These are phyloP conservation scores for Alectura lathami DNA, from an alignment of 2,113 vertebrate genomes.

Conservation along the genomic window DNA sequence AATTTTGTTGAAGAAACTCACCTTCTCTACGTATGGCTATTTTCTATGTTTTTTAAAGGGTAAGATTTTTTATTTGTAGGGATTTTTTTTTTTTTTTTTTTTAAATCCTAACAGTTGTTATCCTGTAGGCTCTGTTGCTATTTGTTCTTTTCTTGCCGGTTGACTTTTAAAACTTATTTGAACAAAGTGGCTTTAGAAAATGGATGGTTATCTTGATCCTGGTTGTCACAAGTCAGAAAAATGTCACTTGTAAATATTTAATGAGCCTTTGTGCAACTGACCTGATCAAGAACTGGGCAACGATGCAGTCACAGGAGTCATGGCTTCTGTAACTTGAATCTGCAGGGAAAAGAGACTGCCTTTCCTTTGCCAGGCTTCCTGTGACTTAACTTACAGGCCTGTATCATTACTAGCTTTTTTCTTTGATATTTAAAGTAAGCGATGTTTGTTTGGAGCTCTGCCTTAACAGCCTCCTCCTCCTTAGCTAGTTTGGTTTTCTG, in stretches of 20 bases:
- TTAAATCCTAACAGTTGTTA: not conserved
- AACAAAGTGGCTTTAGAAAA: not conserved
- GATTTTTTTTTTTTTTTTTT: no score
- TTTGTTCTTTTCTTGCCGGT: slow-evolving; percentile 9
- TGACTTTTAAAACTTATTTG: slow-evolving; percentile 25
- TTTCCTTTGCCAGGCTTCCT: not conserved
- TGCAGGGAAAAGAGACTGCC: not conserved
- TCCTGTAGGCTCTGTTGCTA: not conserved
- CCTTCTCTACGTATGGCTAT: not conserved
- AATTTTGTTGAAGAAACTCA: not conserved
- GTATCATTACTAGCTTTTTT: not conserved
- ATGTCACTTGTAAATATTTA: slow-evolving; percentile 65
- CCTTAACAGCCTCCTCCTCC: not conserved
- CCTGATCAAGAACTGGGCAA: not conserved
- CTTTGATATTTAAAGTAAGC: not conserved
- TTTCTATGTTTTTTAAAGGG: not conserved
- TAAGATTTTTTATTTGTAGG: not conserved
- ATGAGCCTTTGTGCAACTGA: slow-evolving; percentile 56
- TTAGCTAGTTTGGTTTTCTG: not conserved
- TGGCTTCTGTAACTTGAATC: not conserved
- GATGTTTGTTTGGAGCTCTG: not conserved
- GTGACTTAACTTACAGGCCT: not conserved
- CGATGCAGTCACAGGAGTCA: not conserved
- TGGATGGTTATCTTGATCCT: slow-evolving; percentile 49
- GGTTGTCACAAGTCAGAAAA: slow-evolving; percentile 38